phyloP scores from a whole-genome alignment of 1,140 invertebrate genomes.

The Penaeus japonicus region DNA sequence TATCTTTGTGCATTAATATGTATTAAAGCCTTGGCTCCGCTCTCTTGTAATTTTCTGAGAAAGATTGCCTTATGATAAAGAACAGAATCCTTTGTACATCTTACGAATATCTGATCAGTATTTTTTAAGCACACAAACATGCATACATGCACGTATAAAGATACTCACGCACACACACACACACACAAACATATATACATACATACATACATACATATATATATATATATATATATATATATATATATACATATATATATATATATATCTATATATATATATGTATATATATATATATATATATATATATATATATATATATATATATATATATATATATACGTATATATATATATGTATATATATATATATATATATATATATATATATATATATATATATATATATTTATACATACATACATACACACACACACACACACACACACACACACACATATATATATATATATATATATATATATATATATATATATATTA shows the following conservation, averaged over 20 bases:
- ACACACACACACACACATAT: neutral
- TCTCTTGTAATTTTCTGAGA: too few relatives aligned
- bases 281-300: neutral
- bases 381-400: neutral
- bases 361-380: neutral
- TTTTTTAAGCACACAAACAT: conserved; percentile 2
- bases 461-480: neutral
- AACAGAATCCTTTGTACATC: too few relatives aligned
- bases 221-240: neutral
- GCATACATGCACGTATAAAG: neutral
- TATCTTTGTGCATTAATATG: too few relatives aligned
- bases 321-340: neutral
- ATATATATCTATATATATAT: neutral
- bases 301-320: conserved; percentile 6
- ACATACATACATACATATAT: neutral
- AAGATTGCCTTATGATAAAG: too few relatives aligned
- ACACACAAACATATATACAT: neutral
- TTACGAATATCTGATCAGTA: too few relatives aligned
- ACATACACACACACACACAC: neutral
- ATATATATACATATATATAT: conserved; percentile 19
- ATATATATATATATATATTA: too few relatives aligned
- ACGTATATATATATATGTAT: neutral
- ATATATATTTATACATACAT: neutral
- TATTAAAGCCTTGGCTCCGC: too few relatives aligned
- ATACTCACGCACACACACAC: too few relatives aligned